phyloP scores from a whole-genome alignment of 2,888 invertebrate genomes.

The Phoenoteleia sp. region DNA sequence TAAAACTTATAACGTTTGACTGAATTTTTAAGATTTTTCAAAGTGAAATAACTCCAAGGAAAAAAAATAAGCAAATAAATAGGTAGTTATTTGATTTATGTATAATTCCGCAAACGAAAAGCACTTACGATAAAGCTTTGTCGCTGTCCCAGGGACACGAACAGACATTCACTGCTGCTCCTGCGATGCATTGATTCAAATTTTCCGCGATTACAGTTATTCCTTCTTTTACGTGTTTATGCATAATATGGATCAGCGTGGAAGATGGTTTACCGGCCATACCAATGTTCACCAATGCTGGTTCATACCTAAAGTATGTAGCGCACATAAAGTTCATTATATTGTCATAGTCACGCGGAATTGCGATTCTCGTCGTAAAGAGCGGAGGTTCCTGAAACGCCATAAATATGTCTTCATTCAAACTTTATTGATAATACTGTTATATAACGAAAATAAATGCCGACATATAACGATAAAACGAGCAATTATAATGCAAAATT shows the following conservation, averaged over 20 bases:
- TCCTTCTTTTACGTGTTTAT: slow-evolving; percentile 76
- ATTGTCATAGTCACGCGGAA: slow-evolving; percentile 78
- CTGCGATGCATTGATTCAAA: slow-evolving; percentile 76
- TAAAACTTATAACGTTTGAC: too few species aligned
- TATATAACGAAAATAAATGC: slow-evolving; percentile 38
- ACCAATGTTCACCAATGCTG: slow-evolving; percentile 77
- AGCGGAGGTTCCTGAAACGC: slow-evolving; percentile 56
- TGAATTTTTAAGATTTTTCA: too few species aligned
- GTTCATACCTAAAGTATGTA: slow-evolving; percentile 78
- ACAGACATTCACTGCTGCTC: slow-evolving; percentile 77
- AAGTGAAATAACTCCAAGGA: too few species aligned
- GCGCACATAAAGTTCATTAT: slow-evolving; percentile 79
- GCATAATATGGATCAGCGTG: slow-evolving; percentile 75
- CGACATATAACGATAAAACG: not conserved
- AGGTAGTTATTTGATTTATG: not conserved
- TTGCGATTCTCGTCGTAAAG: slow-evolving; percentile 77
- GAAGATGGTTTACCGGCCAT: slow-evolving; percentile 61
- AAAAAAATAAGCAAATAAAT: not conserved
- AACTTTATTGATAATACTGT: slow-evolving; percentile 41
- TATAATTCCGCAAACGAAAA: slow-evolving; percentile 4
- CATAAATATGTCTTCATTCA: slow-evolving; percentile 56
- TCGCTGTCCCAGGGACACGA: slow-evolving; percentile 69
- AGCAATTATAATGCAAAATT: slow-evolving; percentile 22
- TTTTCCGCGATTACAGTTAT: slow-evolving; percentile 79
- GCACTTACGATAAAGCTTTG: slow-evolving; percentile 10